phyloP scores from a whole-genome alignment of 2,797 vertebrate species.

The Falco peregrinus region DNA sequence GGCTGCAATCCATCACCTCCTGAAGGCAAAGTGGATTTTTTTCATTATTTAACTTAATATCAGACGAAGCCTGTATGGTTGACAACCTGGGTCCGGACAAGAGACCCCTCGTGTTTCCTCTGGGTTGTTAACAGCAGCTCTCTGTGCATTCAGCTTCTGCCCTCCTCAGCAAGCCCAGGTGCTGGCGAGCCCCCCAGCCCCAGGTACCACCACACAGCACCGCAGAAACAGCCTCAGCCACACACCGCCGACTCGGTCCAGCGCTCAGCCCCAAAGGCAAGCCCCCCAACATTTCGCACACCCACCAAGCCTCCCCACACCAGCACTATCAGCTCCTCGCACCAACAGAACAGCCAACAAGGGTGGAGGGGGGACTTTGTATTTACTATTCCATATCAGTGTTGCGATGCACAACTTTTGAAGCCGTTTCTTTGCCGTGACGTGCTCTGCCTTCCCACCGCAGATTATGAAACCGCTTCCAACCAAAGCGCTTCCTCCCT shows the following conservation, averaged over 20 bases:
- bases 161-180: background rate
- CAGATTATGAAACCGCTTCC: background rate
- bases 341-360: background rate
- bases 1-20: background rate
- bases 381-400: background rate
- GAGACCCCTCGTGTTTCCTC: background rate
- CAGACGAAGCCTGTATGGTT: background rate
- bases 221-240: background rate
- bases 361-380: background rate
- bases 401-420: background rate
- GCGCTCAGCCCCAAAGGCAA: background rate
- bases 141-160: background rate
- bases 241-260: rapidly evolving
- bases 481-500: background rate
- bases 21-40: background rate
- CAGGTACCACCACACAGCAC: background rate
- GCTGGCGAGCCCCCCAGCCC: background rate
- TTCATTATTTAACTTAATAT: background rate
- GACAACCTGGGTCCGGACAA: rapidly evolving
- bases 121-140: background rate
- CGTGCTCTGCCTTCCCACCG: background rate
- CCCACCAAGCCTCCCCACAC: background rate
- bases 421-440: background rate
- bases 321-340: background rate
- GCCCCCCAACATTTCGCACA: rapidly evolving